Base-by-base conservation (phyloP, 2,888 invertebrate genomes). In the Eupelmus urozonus region DNA sequence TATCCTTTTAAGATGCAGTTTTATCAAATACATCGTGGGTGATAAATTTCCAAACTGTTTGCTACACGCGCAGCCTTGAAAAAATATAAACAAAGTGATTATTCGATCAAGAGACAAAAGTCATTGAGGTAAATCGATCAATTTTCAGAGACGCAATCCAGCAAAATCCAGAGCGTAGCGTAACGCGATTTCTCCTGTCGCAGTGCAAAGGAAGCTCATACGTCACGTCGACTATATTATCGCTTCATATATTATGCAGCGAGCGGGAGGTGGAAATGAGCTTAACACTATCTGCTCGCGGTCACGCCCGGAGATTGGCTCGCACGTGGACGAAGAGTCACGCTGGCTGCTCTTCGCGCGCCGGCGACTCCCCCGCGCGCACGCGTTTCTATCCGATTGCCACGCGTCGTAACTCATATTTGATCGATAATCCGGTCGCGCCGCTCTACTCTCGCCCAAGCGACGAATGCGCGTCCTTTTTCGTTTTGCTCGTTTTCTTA, bases 231-330 rank as follows among this genome's bases (percentile, higher is more conserved):
- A 55, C 73, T 70, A 69, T 75, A 79, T 81, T 79, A 77, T 79
- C 78, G 70, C 78, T 77, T 77, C 78, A 67, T 82, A 76, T 69
- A 75, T 80, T 82, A 81, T 80, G 75, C 73, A 78, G 79, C 45
- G 66, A 9, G 55, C 45, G 45, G n/a, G 66, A 63, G 71, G 49
- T 76, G 76, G 69, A 63, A 76, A 62, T 62, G 69, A 76, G 76
- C 75, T 49, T 67, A 49, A 34, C 49, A 20, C 66, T 29, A 45
- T 57, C 67, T 67, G 27, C 7, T 34, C 34, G 1, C n/a, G 20
- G 40, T 16, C 45, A 16, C 16, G 34, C 34, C 2, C 13, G 16
- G 49, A 34, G 42, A 45, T 23, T 18, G 45, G 45, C 23, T 0
- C 53, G 25, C 3, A 7, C 20, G 62, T 20, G 2, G 0, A 1